Base-by-base conservation (phyloP, 2,888 invertebrate genomes). In the Sphecodes monilicornis region DNA sequence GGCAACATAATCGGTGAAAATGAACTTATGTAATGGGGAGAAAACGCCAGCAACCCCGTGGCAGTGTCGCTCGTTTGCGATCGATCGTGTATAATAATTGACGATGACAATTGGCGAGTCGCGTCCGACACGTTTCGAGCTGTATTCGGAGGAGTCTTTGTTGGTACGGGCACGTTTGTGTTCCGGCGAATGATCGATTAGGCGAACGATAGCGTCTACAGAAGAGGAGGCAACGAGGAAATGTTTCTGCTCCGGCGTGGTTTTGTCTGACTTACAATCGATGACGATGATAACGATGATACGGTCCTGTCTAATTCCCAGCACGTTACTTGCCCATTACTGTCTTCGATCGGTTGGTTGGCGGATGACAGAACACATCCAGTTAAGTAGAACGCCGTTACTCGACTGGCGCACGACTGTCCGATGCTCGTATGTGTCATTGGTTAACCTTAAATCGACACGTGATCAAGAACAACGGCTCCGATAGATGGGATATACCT, bases 391-490 rank as follows among this genome's bases (percentile, higher is more conserved):
- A 81, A 78, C 73, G 69, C 79, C 75, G 80, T 87, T 77, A 74
- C 84, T 81, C 32, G 78, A 88, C 87, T 89, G 80, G 57, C 54
- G 57, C 64, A n/a, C 41, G 8, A 46, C 26, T 87, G 76, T 50
- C 36, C 41, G 36, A 8, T 32, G 46, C 70, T 71, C 79, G 78
- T 85, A 89, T 88, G 87, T 90, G 86, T 90, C 87, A 91, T 90
- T 91, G 90, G 86, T 89, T 90, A 90, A 91, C 89, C 90, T 89
- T 88, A 82, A 85, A 73, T 57, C 32, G 76, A 76, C 87, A 88
- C 86, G 82, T 84, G 89, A 86, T 74, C 82, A 93, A 92, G 91
- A 60, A 32, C 66, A 36, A 94, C 94, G 72, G 96, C 96, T 36
- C 43, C 26, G 76, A 50, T 75, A 82, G 29, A 29, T 43, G 22